phyloP scores from a whole-genome alignment of 2,797 vertebrate genomes.

The Hirundo rustica region DNA sequence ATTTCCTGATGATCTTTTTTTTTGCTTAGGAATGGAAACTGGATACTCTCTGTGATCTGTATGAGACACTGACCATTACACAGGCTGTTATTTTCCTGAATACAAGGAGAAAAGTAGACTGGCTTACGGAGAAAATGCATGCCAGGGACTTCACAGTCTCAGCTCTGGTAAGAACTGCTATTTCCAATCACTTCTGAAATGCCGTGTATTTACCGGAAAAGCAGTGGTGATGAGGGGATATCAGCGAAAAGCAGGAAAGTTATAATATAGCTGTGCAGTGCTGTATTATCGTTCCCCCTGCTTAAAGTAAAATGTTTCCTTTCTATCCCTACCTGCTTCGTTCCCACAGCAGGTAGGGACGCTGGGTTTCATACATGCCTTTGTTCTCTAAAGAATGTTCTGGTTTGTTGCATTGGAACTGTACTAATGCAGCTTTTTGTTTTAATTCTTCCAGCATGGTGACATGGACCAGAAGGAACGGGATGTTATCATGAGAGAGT shows the following conservation, averaged over 20 bases:
- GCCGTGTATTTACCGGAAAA: fast-evolving
- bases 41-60: constrained; percentile 96
- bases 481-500: constrained; percentile 98
- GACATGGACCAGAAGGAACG: constrained; percentile 99
- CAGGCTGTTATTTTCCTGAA: constrained; percentile 99
- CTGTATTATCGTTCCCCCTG: constrained; percentile 95
- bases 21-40: constrained; percentile 92
- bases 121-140: constrained; percentile 99
- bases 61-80: constrained; percentile 97
- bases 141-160: constrained; percentile 97
- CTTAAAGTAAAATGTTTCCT: constrained; percentile 86
- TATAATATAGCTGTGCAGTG: constrained; percentile 85
- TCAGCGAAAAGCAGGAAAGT: constrained; percentile 77
- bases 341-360: constrained; percentile 80
- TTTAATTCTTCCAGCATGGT: constrained; percentile 82
- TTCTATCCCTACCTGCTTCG: constrained; percentile 85
- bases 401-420: not conserved
- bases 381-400: fast-evolving
- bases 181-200: fast-evolving
- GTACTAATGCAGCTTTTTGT: not conserved
- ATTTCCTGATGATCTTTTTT: not conserved
- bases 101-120: constrained; percentile 98
- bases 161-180: constrained; percentile 84
- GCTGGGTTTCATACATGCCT: constrained; percentile 86
- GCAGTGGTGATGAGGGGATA: fast-evolving